Evolutionary conservation across 2,888 invertebrate genomes (phyloP).

Genomic region (Ochropacha duplaris): DNA sequence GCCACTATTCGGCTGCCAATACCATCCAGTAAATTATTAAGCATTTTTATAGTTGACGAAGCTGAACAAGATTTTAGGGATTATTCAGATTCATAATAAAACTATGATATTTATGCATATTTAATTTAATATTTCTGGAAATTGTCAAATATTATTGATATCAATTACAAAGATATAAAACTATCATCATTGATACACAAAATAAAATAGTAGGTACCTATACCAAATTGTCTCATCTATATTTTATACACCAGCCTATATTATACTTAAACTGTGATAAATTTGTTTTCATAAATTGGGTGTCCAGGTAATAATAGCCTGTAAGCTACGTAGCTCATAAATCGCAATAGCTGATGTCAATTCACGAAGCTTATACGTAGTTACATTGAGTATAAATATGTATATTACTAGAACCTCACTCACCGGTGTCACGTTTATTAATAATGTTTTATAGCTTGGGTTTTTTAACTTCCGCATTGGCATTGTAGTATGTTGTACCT

Average conservation of each 20-base stretch:
- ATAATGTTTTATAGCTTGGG: slow-evolving; percentile 1
- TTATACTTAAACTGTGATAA: not conserved
- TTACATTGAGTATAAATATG: not conserved
- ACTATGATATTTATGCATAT: too few species aligned
- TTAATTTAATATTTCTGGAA: too few species aligned
- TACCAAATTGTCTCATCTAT: not conserved
- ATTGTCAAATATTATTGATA: too few species aligned
- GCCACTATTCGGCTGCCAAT: not conserved
- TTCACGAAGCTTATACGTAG: not conserved
- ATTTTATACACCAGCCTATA: not conserved
- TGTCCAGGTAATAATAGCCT: not conserved
- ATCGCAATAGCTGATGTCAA: slow-evolving; percentile 1
- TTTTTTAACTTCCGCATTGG: not conserved
- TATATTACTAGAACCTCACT: not conserved
- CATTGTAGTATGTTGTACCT: not conserved
- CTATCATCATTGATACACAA: too few species aligned
- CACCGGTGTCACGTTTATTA: not conserved
- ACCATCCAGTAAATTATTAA: not conserved
- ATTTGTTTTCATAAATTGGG: not conserved
- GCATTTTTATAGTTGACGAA: too few species aligned
- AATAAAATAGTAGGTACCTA: too few species aligned
- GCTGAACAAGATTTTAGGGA: too few species aligned
- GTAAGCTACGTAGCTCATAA: not conserved
- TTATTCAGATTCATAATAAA: too few species aligned
- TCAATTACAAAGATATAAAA: too few species aligned